Base-by-base conservation (phyloP, 2,113 vertebrate genomes). In the Muntiacus reevesi region DNA sequence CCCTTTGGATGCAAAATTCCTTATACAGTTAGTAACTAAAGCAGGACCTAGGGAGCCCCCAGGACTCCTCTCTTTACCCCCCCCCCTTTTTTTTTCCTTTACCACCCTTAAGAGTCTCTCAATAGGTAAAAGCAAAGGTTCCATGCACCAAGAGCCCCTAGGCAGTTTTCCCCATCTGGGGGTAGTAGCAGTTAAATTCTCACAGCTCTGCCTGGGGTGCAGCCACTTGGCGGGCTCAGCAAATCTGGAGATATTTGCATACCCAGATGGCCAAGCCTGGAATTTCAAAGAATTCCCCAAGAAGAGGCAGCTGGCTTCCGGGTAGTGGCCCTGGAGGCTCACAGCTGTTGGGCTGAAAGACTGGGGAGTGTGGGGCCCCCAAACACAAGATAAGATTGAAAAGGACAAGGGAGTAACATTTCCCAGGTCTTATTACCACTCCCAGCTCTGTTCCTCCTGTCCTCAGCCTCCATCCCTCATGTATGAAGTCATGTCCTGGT, bases 191-290 rank as follows among this genome's bases (percentile, higher is more conserved):
- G 47, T 36, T 76, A 97, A 97, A 86, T 50, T 92, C 62, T 67
- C 91, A 95, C 89, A 94, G 97, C 85, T 97, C 96, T 96, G 27
- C 87, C 0, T 97, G 59, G 93, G 93, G 98, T 95, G 94, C 97
- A 97, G 97, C 91, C 97, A 64, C 97, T 97, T 97, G 92, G 88
- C 21, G 40, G 83, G 85, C 50, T 96, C 97, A 33, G 97, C 97
- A 97, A 67, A 95, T 59, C 1, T 98, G 94, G 98, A 98, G 98
- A 97, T 95, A 98, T 98, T 98, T 98, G 98, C 98, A 98, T 89
- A 98, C 96, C 94, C 98, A 99, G 98, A 99, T 98, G 98, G 98
- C 97, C 78, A 98, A 98, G 97, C 97, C 98, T 98, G 98, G 98
- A 98, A 98, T 98, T 97, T 98, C 98, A 98, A 97, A 99, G 98